Conservation (phyloP, 2,888 invertebrate species). For the Caenorhabditis uteleia region DNA sequence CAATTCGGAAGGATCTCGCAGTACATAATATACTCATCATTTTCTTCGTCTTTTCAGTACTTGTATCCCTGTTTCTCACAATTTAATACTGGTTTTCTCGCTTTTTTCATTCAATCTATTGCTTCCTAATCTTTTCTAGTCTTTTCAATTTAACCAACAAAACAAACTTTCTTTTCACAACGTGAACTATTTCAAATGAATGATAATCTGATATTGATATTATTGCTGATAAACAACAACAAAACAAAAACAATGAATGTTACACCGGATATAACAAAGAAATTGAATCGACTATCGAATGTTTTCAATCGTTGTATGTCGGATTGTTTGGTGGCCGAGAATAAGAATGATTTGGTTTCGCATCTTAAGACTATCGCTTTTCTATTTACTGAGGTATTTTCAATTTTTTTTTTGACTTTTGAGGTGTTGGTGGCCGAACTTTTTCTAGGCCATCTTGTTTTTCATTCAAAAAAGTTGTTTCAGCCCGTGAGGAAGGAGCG, state of each 20-base stretch:
- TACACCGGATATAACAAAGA: background rate
- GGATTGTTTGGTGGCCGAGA: conserved; percentile 12
- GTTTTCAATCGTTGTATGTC: conserved; percentile 16
- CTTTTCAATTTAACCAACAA: no score
- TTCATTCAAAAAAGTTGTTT: no score
- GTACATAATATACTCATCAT: conserved; percentile 11
- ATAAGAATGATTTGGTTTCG: conserved; percentile 13
- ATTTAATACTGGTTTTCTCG: background rate
- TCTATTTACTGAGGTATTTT: conserved; percentile 22
- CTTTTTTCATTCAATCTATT: background rate
- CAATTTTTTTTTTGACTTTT: background rate
- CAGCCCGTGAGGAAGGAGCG: no score
- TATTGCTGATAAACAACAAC: background rate
- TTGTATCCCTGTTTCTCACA: background rate
- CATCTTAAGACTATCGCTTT: conserved; percentile 20
- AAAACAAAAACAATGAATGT: background rate
- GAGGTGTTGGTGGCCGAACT: no score
- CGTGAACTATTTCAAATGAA: background rate
- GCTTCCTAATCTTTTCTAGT: no score
- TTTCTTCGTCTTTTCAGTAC: background rate
- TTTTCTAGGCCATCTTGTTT: no score
- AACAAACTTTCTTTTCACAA: background rate
- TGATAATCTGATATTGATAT: conserved; percentile 1
- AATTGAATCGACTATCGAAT: conserved; percentile 9
- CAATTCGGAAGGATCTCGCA: conserved; percentile 39